These are phyloP conservation scores for Tolmerus cingulatus DNA, from an alignment of 2,888 invertebrate species.

Conservation along the genomic window DNA sequence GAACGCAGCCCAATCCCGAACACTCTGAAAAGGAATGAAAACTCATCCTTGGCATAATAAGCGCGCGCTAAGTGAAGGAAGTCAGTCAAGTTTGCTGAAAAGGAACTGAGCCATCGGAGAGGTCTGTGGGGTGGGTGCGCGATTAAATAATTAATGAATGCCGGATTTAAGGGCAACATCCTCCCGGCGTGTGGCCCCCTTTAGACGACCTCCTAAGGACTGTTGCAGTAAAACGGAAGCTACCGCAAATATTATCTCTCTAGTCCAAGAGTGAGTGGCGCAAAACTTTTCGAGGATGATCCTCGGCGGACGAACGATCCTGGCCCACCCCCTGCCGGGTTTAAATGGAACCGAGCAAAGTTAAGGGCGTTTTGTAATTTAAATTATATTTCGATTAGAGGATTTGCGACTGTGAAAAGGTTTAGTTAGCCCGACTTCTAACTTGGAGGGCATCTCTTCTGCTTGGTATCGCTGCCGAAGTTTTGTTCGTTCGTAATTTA, in stretches of 20 bases:
- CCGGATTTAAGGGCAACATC: neutral
- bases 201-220: neutral
- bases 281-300: neutral
- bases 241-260: constrained; percentile 3
- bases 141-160: constrained; percentile 18
- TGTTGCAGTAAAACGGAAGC: neutral
- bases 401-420: constrained; percentile 22
- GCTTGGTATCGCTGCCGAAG: neutral
- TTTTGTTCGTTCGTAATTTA: neutral
- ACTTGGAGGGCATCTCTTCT: neutral
- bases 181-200: neutral
- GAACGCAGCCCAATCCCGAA: neutral
- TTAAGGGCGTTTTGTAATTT: constrained; percentile 5
- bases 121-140: neutral
- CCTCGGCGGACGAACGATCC: neutral
- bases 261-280: neutral
- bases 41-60: neutral
- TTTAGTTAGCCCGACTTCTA: neutral
- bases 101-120: neutral
- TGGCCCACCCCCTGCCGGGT: neutral
- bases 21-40: neutral
- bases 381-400: constrained; percentile 25
- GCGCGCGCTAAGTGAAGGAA: neutral
- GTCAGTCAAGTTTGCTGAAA: neutral
- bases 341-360: neutral